Conservation (phyloP, 2,888 invertebrate genomes). For the Drosophila gaucha region DNA sequence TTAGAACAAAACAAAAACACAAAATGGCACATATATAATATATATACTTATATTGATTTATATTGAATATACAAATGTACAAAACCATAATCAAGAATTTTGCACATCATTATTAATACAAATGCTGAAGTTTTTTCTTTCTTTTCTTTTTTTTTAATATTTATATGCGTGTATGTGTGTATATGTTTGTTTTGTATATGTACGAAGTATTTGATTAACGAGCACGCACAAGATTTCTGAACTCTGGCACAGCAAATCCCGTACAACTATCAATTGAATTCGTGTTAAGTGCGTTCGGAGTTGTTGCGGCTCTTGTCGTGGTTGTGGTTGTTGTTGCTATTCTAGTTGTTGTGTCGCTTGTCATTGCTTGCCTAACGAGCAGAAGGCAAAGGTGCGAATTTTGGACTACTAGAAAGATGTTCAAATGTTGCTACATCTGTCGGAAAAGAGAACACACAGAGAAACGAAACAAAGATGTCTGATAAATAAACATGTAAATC, state of each 20-base stretch:
- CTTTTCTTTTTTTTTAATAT: slow-evolving; percentile 2
- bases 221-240: slow-evolving; percentile 47
- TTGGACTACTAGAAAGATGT: slow-evolving; percentile 69
- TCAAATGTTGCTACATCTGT: slow-evolving; percentile 80
- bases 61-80: slow-evolving; percentile 50
- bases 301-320: neutral
- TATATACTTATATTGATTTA: slow-evolving; percentile 32
- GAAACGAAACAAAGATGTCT: slow-evolving; percentile 51
- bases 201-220: slow-evolving; percentile 33
- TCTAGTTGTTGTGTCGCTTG: slow-evolving; percentile 58
- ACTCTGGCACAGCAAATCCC: slow-evolving; percentile 41
- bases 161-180: slow-evolving; percentile 15
- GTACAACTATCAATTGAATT: slow-evolving; percentile 14
- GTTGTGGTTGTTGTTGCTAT: slow-evolving; percentile 35
- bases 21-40: slow-evolving; percentile 19
- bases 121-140: slow-evolving; percentile 45
- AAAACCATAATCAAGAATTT: slow-evolving; percentile 49
- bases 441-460: slow-evolving; percentile 58
- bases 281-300: slow-evolving; percentile 9
- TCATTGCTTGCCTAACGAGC: slow-evolving; percentile 78
- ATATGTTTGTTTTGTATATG: slow-evolving; percentile 10
- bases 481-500: slow-evolving; percentile 57
- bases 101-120: slow-evolving; percentile 42
- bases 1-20: slow-evolving; percentile 37
- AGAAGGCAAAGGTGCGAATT: slow-evolving; percentile 64